Percentiles rank a stretch among this genome's conserved stretches.
These are phyloP conservation scores for Oreochromis spilurus DNA, from an alignment of 2,113 vertebrate genomes.

Conservation along the genomic window DNA sequence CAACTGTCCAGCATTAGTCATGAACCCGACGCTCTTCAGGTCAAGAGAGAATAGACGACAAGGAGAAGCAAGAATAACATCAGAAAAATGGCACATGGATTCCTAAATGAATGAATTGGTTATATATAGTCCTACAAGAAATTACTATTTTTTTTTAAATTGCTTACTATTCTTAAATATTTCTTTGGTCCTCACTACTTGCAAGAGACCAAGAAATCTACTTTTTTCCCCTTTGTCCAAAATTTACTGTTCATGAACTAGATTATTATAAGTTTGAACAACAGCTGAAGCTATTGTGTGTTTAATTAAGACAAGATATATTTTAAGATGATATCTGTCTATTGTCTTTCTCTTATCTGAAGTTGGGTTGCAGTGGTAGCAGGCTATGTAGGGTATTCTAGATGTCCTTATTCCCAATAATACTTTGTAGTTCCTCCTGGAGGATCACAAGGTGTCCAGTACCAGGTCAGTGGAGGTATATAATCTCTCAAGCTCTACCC, in stretches of 20 bases:
- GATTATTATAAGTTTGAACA: background rate
- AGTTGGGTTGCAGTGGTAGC: background rate
- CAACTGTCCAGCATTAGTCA: constrained; percentile 5
- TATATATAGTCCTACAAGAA: background rate
- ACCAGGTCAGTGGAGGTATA: background rate
- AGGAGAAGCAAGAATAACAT: background rate
- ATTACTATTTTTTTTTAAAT: background rate
- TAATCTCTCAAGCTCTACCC: background rate
- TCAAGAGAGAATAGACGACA: background rate
- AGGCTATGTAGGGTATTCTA: background rate
- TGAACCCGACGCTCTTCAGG: background rate
- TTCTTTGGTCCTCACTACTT: background rate
- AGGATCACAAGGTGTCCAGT: background rate
- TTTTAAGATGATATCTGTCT: background rate
- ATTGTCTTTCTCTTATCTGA: background rate
- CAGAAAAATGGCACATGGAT: background rate
- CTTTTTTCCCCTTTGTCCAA: rapidly evolving
- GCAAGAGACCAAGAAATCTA: background rate
- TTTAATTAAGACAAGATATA: background rate
- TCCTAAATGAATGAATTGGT: background rate
- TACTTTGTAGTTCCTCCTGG: background rate
- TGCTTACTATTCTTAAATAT: background rate
- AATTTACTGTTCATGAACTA: background rate
- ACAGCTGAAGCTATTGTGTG: background rate
- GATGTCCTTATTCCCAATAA: background rate